Evolutionary conservation across 2,797 vertebrate species (phyloP), one percentile per base, ranked within the genome.

Genomic region (Enteromius trimaculatus): DNA sequence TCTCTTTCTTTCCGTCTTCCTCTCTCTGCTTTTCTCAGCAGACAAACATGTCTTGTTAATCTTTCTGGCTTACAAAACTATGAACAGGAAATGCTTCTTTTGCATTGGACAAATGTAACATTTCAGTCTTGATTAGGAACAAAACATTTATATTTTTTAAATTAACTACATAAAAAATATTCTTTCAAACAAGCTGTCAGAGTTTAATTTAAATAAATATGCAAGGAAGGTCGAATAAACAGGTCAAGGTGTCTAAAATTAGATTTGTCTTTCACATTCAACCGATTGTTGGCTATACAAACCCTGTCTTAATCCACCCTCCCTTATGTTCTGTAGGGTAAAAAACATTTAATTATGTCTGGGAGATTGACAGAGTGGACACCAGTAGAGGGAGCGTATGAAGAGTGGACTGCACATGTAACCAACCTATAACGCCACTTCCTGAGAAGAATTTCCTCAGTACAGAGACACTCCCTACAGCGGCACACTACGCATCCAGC

Each of bases 301-400:
- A 74, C 47, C 2, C 64, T 44, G 62, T 65, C 47, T 69, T 62
- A 44, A 34, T 42, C n/a, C 37, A 19, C 58, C n/a, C 75, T 81
- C 44, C 51, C 26, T 64, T 8, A 0, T 16, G 34, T 29, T 65
- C 83, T 82, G 19, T 76, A 55, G n/a, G 69, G 14, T 66, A 29
- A 74, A 26, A 77, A 19, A 3, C 29, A 47, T 74, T 31, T n/a
- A 42, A 79, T 70, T 58, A 60, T 78, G 39, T 49, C 49, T 14
- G 29, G 37, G 17, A 83, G 53, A 66, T 64, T 84, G 83, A 81
- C 81, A 85, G 49, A 81, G 79, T 87, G 81, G 84, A 87, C 84
- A 66, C 85, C 85, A 87, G 85, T 81, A 87, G 84, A 87, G 85
- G 85, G 87, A 86, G 87, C 86, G 29, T 71, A 85, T 78, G 76